These are phyloP conservation scores for Recurvirostra avosetta DNA, from an alignment of 2,113 vertebrate genomes.

Conservation along the genomic window DNA sequence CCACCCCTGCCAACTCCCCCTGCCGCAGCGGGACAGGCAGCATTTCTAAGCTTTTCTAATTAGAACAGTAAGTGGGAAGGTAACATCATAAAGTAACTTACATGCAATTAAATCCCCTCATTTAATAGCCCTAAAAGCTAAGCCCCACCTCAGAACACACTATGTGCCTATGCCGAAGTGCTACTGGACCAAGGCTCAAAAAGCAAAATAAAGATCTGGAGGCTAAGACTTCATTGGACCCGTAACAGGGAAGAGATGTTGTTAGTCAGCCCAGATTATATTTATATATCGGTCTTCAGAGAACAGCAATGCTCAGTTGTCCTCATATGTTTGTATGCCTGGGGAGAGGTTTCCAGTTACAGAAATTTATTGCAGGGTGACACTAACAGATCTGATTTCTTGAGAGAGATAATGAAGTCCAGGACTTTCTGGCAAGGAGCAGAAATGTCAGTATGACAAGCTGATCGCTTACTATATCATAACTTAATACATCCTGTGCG, in stretches of 20 bases:
- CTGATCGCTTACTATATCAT: constrained; percentile 64
- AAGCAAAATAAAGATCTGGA: not conserved
- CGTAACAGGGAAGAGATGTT: not conserved
- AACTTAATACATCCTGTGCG: constrained; percentile 70
- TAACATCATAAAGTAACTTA: not conserved
- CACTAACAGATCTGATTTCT: constrained; percentile 59
- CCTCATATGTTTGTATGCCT: not conserved
- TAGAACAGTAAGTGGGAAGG: accelerated
- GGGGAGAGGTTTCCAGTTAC: constrained; percentile 62
- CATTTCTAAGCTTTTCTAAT: not conserved
- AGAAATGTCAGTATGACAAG: constrained; percentile 70
- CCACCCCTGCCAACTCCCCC: not conserved
- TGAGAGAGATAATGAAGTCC: constrained; percentile 68
- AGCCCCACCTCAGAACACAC: not conserved
- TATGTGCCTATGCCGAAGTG: not conserved
- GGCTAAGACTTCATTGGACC: not conserved
- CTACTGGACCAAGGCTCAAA: not conserved
- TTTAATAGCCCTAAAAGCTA: not conserved
- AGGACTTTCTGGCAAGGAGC: constrained; percentile 47
- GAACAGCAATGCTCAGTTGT: constrained; percentile 49
- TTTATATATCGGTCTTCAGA: constrained; percentile 45
- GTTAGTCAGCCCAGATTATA: not conserved
- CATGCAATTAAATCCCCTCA: accelerated
- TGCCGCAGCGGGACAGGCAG: not conserved
- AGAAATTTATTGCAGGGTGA: constrained; percentile 48